Evolutionary conservation across 2,888 invertebrate genomes (phyloP).

Genomic region (Dexiosoma caninum): DNA sequence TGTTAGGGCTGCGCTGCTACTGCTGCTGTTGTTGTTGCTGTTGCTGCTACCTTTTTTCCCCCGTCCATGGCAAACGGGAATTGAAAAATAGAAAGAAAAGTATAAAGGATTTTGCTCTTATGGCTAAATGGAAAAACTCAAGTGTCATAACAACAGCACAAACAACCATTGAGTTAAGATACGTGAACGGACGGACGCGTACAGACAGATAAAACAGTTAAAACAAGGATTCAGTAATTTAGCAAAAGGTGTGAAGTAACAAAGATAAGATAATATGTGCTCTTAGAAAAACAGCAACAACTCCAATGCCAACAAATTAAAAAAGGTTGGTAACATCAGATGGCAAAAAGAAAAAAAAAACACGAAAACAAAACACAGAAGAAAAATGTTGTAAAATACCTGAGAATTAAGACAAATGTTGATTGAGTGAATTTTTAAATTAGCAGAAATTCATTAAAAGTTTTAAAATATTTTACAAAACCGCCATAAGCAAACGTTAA

Average conservation of each 20-base stretch:
- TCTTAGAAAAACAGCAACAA: constrained; percentile 29
- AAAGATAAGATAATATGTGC: constrained; percentile 45
- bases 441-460: constrained; percentile 33
- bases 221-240: constrained; percentile 55
- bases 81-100: constrained; percentile 19
- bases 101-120: constrained; percentile 34
- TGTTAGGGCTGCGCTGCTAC: constrained; percentile 37
- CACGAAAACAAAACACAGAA: not conserved
- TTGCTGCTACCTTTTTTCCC: not conserved
- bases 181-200: constrained; percentile 12
- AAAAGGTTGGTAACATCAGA: constrained; percentile 14
- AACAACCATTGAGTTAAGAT: constrained; percentile 17
- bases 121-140: constrained; percentile 55
- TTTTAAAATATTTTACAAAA: constrained; percentile 3
- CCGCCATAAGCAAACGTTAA: not conserved
- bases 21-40: constrained; percentile 19
- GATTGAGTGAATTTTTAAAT: constrained; percentile 29
- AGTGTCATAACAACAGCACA: constrained; percentile 52
- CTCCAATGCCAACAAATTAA: not conserved
- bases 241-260: constrained; percentile 55
- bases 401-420: constrained; percentile 47
- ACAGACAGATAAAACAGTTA: constrained; percentile 30
- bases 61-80: constrained; percentile 30
- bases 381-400: constrained; percentile 9
- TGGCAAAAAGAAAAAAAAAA: not conserved